Percentiles rank a stretch among this genome's conserved stretches.
Evolutionary conservation across 2,113 vertebrate species (phyloP).

Genomic region (Hucho hucho): DNA sequence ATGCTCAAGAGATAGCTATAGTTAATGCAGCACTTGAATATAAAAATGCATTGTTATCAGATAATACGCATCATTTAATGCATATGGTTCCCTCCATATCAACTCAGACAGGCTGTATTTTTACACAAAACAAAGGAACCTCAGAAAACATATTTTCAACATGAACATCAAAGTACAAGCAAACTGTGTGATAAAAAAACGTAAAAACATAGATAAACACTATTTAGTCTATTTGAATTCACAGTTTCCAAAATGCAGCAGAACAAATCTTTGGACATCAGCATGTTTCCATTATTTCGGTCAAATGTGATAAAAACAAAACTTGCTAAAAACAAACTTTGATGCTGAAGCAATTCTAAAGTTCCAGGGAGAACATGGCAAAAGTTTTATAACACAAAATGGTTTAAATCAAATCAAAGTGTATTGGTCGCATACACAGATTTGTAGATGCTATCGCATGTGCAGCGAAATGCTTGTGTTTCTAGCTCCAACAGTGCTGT

Average conservation of each 20-base stretch:
- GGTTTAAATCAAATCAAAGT: not conserved
- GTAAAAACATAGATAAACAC: too few relatives aligned
- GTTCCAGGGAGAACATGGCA: constrained; percentile 64
- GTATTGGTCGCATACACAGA: too few relatives aligned
- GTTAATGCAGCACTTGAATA: constrained; percentile 21
- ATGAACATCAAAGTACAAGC: constrained; percentile 15
- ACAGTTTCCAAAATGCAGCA: constrained; percentile 88
- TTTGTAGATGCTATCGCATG: too few relatives aligned
- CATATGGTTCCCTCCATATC: not conserved
- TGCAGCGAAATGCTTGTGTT: too few relatives aligned
- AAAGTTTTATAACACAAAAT: constrained; percentile 69
- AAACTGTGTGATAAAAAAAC: constrained; percentile 59
- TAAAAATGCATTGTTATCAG: not conserved
- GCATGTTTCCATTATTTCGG: constrained; percentile 76
- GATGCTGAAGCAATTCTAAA: constrained; percentile 45
- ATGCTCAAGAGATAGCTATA: not conserved
- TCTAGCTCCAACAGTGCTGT: too few relatives aligned
- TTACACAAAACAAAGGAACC: not conserved
- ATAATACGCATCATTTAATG: constrained; percentile 2
- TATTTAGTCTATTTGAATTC: constrained; percentile 63
- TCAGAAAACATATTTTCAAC: constrained; percentile 6
- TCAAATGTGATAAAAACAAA: constrained; percentile 54
- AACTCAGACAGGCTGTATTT: constrained; percentile 4
- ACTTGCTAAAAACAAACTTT: constrained; percentile 49
- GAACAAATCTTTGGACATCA: constrained; percentile 93